Percentiles rank a stretch among this genome's conserved stretches.
phyloP scores from a whole-genome alignment of 2,888 invertebrate species.

The Amphipyra berbera region DNA sequence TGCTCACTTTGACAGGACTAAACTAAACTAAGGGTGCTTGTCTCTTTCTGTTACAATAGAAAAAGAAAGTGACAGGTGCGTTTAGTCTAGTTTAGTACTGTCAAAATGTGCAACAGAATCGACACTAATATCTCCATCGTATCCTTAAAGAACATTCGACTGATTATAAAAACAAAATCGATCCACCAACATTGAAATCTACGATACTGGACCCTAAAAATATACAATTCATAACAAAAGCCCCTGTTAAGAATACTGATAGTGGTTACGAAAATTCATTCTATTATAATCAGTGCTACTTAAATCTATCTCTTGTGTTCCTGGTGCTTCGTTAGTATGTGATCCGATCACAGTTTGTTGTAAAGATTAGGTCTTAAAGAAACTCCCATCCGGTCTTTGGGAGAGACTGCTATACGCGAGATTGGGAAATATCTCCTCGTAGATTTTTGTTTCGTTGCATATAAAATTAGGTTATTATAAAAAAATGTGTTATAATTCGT shows the following conservation, averaged over 20 bases:
- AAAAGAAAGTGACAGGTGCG: too few relatives aligned
- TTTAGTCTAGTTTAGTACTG: too few relatives aligned
- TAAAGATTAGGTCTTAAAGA: conserved; percentile 88
- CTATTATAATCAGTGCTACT: conserved; percentile 79
- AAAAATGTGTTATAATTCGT: not conserved
- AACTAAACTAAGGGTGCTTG: too few relatives aligned
- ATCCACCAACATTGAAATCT: not conserved
- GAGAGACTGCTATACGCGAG: conserved; percentile 69
- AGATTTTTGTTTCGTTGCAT: not conserved
- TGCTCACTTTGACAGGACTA: too few relatives aligned
- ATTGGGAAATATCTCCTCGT: conserved; percentile 30
- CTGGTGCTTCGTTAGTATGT: conserved; percentile 84
- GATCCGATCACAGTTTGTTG: conserved; percentile 88
- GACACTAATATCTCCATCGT: too few relatives aligned
- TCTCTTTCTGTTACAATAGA: too few relatives aligned
- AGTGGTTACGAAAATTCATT: conserved; percentile 64
- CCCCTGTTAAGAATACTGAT: conserved; percentile 67
- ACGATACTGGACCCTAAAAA: conserved; percentile 15
- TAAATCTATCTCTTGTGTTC: conserved; percentile 81
- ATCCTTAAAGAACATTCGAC: too few relatives aligned
- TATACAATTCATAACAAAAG: conserved; percentile 59
- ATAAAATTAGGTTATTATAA: not conserved
- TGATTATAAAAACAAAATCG: too few relatives aligned
- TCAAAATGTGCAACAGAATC: too few relatives aligned
- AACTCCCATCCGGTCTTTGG: conserved; percentile 86